Evolutionary conservation across 2,797 vertebrate genomes (phyloP).

Genomic region (Pantherophis alleghaniensis): DNA sequence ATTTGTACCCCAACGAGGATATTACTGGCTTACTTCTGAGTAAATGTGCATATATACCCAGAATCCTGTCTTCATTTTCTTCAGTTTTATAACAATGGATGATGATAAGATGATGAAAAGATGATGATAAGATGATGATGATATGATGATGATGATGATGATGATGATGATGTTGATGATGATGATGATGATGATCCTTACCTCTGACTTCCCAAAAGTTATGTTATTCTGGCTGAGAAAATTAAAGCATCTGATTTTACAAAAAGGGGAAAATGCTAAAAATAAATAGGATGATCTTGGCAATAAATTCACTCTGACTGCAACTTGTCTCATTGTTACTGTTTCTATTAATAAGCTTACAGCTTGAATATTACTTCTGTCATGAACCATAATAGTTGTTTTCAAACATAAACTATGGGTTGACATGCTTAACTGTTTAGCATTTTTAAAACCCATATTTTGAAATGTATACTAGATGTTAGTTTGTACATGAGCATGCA

Average conservation of each 20-base stretch:
- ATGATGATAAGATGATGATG: background rate
- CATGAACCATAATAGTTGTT: slow-evolving; percentile 52
- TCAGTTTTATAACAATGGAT: slow-evolving; percentile 2
- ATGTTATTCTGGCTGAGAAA: slow-evolving; percentile 53
- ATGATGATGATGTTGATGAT: background rate
- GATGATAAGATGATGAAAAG: background rate
- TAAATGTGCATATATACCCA: background rate
- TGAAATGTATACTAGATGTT: slow-evolving; percentile 24
- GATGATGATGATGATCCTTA: background rate
- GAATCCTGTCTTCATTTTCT: background rate
- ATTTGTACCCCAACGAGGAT: background rate
- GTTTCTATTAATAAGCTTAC: slow-evolving; percentile 56
- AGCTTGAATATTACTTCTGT: slow-evolving; percentile 53
- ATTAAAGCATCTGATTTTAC: slow-evolving; percentile 63
- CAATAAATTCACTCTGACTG: slow-evolving; percentile 53
- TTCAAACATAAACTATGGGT: slow-evolving; percentile 51
- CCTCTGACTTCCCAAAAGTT: slow-evolving; percentile 37
- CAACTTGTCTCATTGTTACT: slow-evolving; percentile 45
- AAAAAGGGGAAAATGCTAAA: slow-evolving; percentile 39
- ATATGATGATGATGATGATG: background rate
- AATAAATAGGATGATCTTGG: slow-evolving; percentile 54
- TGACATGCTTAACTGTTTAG: slow-evolving; percentile 35
- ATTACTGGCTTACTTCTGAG: background rate
- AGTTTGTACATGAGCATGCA: background rate
- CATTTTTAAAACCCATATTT: slow-evolving; percentile 21